Conservation (phyloP, 2,888 invertebrate species). For the Chelonus formosanus region DNA sequence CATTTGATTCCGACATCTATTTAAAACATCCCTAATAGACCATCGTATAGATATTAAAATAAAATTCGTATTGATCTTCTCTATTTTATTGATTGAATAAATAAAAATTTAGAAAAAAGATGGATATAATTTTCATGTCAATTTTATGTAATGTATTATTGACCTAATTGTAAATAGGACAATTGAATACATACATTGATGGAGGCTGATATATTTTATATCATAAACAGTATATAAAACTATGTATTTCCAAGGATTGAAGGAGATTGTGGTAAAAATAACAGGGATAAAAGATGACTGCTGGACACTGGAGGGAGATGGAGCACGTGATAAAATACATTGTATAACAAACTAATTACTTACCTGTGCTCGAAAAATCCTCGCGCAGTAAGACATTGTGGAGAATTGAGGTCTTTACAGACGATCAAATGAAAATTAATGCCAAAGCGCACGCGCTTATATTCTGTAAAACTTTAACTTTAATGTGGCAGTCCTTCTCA, state of each 20-base stretch:
- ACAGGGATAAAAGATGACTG: background rate
- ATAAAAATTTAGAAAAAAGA: no score
- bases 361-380: conserved; percentile 82
- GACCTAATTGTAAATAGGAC: no score
- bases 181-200: background rate
- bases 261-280: conserved; percentile 3
- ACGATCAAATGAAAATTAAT: conserved; percentile 12
- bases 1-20: background rate
- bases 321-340: conserved; percentile 13
- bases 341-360: conserved; percentile 44
- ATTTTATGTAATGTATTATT: no score
- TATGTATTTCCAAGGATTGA: no score
- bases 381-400: conserved; percentile 80
- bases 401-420: conserved; percentile 40
- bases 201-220: conserved; percentile 3
- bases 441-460: conserved; percentile 34
- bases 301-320: background rate
- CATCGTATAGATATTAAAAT: no score
- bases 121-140: no score
- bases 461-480: conserved; percentile 32
- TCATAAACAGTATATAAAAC: background rate
- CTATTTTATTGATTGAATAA: no score
- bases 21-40: no score
- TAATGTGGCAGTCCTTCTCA: conserved; percentile 63
- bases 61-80: no score